phyloP scores from a whole-genome alignment of 2,797 vertebrate genomes.

The Ctenopoma kingsleyae region DNA sequence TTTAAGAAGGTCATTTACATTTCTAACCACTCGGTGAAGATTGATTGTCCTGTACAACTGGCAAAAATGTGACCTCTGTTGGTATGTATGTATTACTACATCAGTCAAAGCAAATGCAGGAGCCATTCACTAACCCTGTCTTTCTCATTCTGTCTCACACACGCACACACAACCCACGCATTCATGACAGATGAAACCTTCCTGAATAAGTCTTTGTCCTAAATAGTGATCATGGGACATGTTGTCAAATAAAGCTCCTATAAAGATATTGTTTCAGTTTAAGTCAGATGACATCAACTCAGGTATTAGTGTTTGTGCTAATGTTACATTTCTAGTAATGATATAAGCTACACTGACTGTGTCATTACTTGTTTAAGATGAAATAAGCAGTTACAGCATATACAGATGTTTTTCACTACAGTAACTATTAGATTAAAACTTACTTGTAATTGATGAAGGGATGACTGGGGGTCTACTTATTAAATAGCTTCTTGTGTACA shows the following conservation, averaged over 20 bases:
- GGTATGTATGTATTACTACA: conserved; percentile 59
- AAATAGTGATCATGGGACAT: conserved; percentile 67
- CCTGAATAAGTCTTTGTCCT: conserved; percentile 73
- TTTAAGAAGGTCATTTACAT: conserved; percentile 16
- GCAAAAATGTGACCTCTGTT: conserved; percentile 76
- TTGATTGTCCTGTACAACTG: not conserved
- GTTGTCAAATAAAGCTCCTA: conserved; percentile 65
- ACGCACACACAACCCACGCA: conserved; percentile 39
- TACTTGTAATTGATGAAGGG: not conserved
- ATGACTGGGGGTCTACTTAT: conserved; percentile 15
- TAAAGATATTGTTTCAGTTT: conserved; percentile 55
- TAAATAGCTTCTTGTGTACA: conserved; percentile 18
- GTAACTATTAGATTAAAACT: conserved; percentile 4
- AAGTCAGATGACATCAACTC: conserved; percentile 67
- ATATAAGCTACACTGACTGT: conserved; percentile 24
- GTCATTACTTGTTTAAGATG: conserved; percentile 15
- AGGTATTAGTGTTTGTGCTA: conserved; percentile 20
- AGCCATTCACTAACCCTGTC: not conserved
- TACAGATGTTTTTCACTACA: not conserved
- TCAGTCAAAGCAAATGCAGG: conserved; percentile 16
- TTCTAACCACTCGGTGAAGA: not conserved
- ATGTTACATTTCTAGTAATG: conserved; percentile 34
- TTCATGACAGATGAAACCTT: conserved; percentile 61
- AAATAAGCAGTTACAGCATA: not conserved
- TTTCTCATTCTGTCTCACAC: conserved; percentile 19